Conservation (phyloP, 2,888 invertebrate genomes). For the Acleris sparsana region DNA sequence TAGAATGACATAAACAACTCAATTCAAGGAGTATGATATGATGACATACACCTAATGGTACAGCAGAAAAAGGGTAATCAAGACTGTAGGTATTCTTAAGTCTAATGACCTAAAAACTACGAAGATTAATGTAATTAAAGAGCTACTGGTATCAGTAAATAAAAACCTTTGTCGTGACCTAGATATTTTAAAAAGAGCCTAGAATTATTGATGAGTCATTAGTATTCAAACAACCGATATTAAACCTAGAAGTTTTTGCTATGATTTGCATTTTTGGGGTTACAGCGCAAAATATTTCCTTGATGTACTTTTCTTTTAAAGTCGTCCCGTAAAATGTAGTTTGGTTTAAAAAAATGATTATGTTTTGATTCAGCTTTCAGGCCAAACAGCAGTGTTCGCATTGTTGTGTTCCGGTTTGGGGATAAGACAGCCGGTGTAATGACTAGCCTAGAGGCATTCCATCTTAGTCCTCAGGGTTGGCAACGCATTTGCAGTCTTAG, state of each 20-base stretch:
- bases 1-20: not conserved
- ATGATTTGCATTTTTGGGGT: not conserved
- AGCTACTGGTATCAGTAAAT: not conserved
- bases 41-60: constrained; percentile 7
- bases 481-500: too few species aligned
- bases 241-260: not conserved
- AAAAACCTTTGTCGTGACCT: constrained; percentile 31
- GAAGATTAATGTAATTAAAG: not conserved
- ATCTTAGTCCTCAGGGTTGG: too few species aligned
- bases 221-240: not conserved
- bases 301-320: too few species aligned
- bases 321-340: too few species aligned
- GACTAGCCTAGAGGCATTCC: too few species aligned
- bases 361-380: too few species aligned
- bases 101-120: not conserved
- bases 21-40: not conserved
- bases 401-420: too few species aligned
- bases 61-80: constrained; percentile 21
- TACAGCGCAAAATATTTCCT: too few species aligned
- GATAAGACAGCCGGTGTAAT: too few species aligned
- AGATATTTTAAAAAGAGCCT: constrained; percentile 13
- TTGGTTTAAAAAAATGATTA: too few species aligned
- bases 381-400: too few species aligned
- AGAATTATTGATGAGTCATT: constrained; percentile 9
- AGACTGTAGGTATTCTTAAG: not conserved